These are phyloP conservation scores for Serranus cabrilla DNA, from an alignment of 2,797 vertebrate genomes.

Conservation along the genomic window DNA sequence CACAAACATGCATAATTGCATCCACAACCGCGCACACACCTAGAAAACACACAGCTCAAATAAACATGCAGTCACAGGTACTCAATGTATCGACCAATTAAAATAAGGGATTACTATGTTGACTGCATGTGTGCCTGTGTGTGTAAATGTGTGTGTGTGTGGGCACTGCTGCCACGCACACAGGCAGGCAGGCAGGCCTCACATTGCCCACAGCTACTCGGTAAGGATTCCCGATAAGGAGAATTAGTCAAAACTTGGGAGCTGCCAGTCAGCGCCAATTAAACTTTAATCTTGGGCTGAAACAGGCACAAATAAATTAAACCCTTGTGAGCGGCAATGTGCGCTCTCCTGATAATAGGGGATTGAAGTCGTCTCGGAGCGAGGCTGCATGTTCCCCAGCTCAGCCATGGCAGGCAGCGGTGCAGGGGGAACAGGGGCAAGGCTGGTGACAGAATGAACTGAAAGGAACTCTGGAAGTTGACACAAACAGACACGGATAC, in stretches of 20 bases:
- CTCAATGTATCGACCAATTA: constrained; percentile 79
- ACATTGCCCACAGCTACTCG: constrained; percentile 89
- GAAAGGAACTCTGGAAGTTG: constrained; percentile 78
- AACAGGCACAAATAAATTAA: constrained; percentile 93
- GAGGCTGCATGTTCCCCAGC: constrained; percentile 79
- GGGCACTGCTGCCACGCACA: constrained; percentile 68
- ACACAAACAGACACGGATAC: constrained; percentile 42
- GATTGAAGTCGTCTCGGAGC: constrained; percentile 88
- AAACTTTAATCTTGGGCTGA: constrained; percentile 92
- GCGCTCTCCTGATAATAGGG: constrained; percentile 89
- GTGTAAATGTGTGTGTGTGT: constrained; percentile 68
- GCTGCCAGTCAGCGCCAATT: constrained; percentile 91
- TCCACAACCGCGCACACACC: constrained; percentile 28
- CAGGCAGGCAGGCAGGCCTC: constrained; percentile 80
- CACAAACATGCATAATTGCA: constrained; percentile 45
- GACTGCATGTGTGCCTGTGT: constrained; percentile 59
- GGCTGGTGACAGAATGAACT: constrained; percentile 70
- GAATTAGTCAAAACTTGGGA: constrained; percentile 92
- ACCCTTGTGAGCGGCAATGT: constrained; percentile 90
- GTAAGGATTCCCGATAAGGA: constrained; percentile 91
- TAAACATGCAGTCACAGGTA: constrained; percentile 80
- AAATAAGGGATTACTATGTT: constrained; percentile 81
- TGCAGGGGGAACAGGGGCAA: constrained; percentile 70
- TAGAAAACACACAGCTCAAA: constrained; percentile 57
- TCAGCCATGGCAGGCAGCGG: constrained; percentile 76